A percentile compares a stretch with the other conserved stretches of the same genome.
Evolutionary conservation across 1,140 invertebrate species (phyloP).

Genomic region (Leptinotarsa lineolata): DNA sequence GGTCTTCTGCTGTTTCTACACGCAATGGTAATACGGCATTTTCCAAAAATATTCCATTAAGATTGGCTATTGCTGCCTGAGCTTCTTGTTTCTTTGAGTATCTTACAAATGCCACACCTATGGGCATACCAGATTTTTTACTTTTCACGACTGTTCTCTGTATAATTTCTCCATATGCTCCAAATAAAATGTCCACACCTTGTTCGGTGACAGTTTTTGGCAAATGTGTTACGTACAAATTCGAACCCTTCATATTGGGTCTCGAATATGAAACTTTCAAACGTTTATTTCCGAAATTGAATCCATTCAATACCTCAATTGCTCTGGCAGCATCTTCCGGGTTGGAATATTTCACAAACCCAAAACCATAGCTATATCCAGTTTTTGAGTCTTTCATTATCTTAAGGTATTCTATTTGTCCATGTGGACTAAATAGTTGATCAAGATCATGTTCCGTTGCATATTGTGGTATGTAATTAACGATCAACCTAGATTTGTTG

Average conservation of each 20-base stretch:
- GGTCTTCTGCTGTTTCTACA: slow-evolving; percentile 87
- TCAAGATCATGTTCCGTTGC: slow-evolving; percentile 90
- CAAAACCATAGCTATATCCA: slow-evolving; percentile 95
- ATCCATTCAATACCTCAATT: slow-evolving; percentile 85
- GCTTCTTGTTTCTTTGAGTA: slow-evolving; percentile 85
- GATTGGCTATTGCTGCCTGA: slow-evolving; percentile 79
- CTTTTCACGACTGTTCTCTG: slow-evolving; percentile 88
- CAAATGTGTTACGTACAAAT: slow-evolving; percentile 91
- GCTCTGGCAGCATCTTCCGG: slow-evolving; percentile 84
- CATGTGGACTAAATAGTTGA: slow-evolving; percentile 84
- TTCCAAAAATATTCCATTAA: slow-evolving; percentile 85
- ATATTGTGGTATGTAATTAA: slow-evolving; percentile 94
- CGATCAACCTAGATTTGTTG: slow-evolving; percentile 81
- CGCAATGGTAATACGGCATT: slow-evolving; percentile 80
- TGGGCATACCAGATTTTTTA: slow-evolving; percentile 80
- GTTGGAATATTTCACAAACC: slow-evolving; percentile 91
- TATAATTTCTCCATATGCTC: slow-evolving; percentile 84
- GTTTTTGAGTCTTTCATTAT: slow-evolving; percentile 91
- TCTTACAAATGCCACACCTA: slow-evolving; percentile 91
- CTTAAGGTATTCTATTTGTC: slow-evolving; percentile 84
- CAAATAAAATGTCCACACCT: slow-evolving; percentile 82
- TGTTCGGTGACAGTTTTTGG: slow-evolving; percentile 82
- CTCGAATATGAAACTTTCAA: slow-evolving; percentile 87
- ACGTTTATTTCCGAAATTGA: slow-evolving; percentile 60
- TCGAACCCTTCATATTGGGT: slow-evolving; percentile 92